A percentile compares a stretch with the other conserved stretches of the same genome.
phyloP scores from a whole-genome alignment of 2,888 invertebrate species.

The Stegana nigrithorax region DNA sequence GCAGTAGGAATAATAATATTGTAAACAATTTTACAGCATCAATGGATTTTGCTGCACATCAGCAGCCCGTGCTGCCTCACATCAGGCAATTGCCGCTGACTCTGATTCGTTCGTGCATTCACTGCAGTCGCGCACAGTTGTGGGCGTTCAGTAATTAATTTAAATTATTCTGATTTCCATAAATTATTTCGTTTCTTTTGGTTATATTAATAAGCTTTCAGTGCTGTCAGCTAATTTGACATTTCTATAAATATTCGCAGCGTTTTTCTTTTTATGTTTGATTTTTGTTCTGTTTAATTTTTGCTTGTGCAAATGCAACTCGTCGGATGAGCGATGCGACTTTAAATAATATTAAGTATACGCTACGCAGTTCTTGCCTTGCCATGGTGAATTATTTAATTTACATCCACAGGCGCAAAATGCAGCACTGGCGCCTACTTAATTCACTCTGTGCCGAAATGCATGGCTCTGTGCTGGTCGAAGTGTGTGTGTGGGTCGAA shows the following conservation, averaged over 20 bases:
- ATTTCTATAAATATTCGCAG: constrained; percentile 13
- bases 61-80: too few species aligned
- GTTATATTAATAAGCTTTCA: neutral
- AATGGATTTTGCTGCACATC: too few species aligned
- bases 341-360: constrained; percentile 1
- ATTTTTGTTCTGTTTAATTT: neutral
- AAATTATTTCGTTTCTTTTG: neutral
- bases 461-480: neutral
- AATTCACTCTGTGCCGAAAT: neutral
- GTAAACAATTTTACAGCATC: too few species aligned
- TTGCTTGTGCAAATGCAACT: constrained; percentile 11
- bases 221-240: constrained; percentile 7
- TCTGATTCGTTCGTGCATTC: neutral
- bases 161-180: neutral
- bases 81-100: too few species aligned
- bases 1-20: too few species aligned
- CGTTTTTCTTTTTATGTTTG: neutral
- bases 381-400: constrained; percentile 2
- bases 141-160: constrained; percentile 2
- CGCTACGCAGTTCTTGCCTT: constrained; percentile 10
- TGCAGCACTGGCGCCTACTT: neutral
- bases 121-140: neutral
- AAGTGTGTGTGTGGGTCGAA: neutral
- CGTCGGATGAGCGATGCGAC: neutral
- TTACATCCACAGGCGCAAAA: too few species aligned